Evolutionary conservation across 2,113 vertebrate genomes (phyloP), one percentile per base, ranked within the genome.

Genomic region (Apus apus): DNA sequence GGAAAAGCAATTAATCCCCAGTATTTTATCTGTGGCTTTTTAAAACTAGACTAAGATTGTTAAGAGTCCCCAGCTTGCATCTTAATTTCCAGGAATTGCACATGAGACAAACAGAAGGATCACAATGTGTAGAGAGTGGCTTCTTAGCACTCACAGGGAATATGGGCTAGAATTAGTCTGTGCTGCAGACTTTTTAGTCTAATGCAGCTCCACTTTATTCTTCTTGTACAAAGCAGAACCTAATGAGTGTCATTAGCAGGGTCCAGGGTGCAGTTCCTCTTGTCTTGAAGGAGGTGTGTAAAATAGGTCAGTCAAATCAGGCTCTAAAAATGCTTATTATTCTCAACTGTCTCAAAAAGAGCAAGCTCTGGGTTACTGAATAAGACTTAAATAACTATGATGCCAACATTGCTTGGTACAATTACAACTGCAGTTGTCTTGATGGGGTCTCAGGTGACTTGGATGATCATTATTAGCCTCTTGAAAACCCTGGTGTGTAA

Each of bases 21-120:
- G 3, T 62, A 53, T 50, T 84, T 73, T 38, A 56, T 34, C 23
- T 46, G 15, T 8, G 2, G 2, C 19, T 23, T 75, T 70, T 75
- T 50, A 40, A 85, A 66, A 13, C 23, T 32, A 14, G 9, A 6
- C 1, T 27, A n/a, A 45, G 11, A 43, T 2, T 54, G 15, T 7
- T 18, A 11, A 13, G 71, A 87, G 4, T 27, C 9, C 3, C 9
- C 22, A 22, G 2, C 9, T 76, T 51, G 2, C 34, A n/a, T 46
- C 84, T 51, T 14, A 43, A 8, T 64, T 78, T 60, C 61, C 45
- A 66, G 79, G 21, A 61, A 4, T 3, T 46, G 18, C 43, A 36
- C 13, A 6, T 0, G 1, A 66, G 15, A 18, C 6, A 48, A 65
- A 27, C 1, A 30, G 30, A 75, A 34, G 21, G 14, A 45, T 43